These are phyloP conservation scores for Drosophila punjabiensis DNA, from an alignment of 1,140 invertebrate genomes.

Conservation along the genomic window DNA sequence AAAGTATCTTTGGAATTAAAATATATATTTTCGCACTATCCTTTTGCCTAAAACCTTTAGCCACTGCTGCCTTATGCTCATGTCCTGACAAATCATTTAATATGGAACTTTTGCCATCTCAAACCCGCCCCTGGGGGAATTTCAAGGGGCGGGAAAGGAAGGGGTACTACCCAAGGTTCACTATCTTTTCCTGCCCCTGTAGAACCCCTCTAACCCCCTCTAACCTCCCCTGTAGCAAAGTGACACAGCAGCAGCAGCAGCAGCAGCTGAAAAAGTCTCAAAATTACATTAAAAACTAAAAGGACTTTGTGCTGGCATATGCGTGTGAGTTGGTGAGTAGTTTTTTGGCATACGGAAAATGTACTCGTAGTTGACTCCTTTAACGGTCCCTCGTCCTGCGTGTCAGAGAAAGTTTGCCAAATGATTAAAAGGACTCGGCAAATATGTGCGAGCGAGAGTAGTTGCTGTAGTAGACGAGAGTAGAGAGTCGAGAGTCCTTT, in stretches of 20 bases:
- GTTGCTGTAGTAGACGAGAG: slow-evolving; percentile 51
- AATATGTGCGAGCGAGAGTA: slow-evolving; percentile 57
- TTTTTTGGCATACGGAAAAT: slow-evolving; percentile 77
- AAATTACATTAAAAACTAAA: slow-evolving; percentile 81
- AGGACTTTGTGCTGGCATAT: slow-evolving; percentile 48
- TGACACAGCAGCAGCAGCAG: slow-evolving; percentile 57
- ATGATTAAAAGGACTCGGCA: slow-evolving; percentile 79
- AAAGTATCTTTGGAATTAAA: background rate
- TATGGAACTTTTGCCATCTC: slow-evolving; percentile 20
- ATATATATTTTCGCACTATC: background rate
- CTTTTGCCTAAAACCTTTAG: slow-evolving; percentile 2
- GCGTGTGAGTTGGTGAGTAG: slow-evolving; percentile 50
- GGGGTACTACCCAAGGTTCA: background rate
- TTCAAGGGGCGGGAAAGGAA: background rate
- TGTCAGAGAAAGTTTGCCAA: slow-evolving; percentile 81
- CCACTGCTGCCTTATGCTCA: slow-evolving; percentile 10
- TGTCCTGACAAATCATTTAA: slow-evolving; percentile 41
- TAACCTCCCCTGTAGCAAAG: slow-evolving; percentile 38
- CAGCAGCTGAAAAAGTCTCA: slow-evolving; percentile 66
- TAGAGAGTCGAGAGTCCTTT: slow-evolving; percentile 54
- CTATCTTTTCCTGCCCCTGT: slow-evolving; percentile 18
- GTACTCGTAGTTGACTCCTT: slow-evolving; percentile 66
- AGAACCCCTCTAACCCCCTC: background rate
- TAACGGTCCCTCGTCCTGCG: slow-evolving; percentile 58
- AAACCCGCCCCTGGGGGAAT: slow-evolving; percentile 1